Evolutionary conservation across 2,888 invertebrate species (phyloP).

Genomic region (Labia minor): DNA sequence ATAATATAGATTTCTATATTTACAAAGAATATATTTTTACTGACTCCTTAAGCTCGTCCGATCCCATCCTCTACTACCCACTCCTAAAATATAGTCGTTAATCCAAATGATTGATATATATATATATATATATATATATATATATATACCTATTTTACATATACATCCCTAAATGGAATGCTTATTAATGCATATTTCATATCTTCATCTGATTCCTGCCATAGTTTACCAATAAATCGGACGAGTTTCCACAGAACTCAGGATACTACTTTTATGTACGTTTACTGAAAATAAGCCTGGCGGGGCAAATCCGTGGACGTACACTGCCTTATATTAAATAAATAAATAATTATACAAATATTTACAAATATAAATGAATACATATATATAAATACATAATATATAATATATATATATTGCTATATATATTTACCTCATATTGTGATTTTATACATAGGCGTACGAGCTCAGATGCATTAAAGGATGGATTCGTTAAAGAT

Average conservation of each 20-base stretch:
- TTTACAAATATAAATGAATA: background rate
- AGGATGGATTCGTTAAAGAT: background rate
- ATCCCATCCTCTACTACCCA: background rate
- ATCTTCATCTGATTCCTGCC: background rate
- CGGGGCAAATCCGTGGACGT: background rate
- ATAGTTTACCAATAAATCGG: background rate
- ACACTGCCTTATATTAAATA: conserved; percentile 13
- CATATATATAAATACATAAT: background rate
- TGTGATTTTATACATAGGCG: background rate
- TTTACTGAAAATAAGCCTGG: background rate
- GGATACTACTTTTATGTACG: conserved; percentile 2
- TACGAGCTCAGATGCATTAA: conserved; percentile 3
- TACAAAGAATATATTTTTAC: conserved; percentile 13
- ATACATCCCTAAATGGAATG: too few species aligned
- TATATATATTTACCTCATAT: background rate
- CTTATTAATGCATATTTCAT: too few species aligned
- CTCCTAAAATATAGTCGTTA: too few species aligned
- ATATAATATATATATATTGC: background rate
- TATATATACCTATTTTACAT: too few species aligned
- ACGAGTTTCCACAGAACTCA: background rate
- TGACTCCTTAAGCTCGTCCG: background rate
- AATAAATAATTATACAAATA: background rate
- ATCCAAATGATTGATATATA: too few species aligned
- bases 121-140: too few species aligned
- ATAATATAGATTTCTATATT: conserved; percentile 13